A percentile compares a stretch with the other conserved stretches of the same genome.
Conservation (phyloP, 2,113 vertebrate genomes). For the Tragelaphus buxtoni region DNA sequence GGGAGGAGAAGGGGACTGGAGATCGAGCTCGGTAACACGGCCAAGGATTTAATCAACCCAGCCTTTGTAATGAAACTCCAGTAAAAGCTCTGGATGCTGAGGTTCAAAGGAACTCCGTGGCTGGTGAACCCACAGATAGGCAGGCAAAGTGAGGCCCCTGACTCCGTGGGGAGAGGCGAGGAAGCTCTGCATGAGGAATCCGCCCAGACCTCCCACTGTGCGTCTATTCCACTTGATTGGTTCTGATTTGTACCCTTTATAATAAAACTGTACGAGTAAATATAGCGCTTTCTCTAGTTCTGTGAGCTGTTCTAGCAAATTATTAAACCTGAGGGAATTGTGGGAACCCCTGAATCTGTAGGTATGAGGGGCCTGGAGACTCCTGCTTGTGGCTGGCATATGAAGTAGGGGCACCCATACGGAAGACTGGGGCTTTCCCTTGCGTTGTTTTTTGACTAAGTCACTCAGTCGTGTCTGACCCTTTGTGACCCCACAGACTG, state of each 20-base stretch:
- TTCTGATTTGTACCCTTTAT: not conserved
- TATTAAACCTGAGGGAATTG: not conserved
- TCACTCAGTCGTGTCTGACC: not conserved
- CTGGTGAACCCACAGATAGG: not conserved
- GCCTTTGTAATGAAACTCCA: not conserved
- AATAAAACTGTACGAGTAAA: not conserved
- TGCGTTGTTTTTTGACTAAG: not conserved
- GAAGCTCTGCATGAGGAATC: not conserved
- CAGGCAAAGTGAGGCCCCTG: not conserved
- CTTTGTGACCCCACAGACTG: not conserved
- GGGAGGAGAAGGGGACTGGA: not conserved
- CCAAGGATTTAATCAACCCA: not conserved
- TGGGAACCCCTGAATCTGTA: not conserved
- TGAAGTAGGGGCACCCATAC: not conserved
- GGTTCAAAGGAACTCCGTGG: not conserved
- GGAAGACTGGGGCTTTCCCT: not conserved
- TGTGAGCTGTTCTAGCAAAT: not conserved
- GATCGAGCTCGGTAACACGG: not conserved
- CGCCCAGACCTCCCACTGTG: not conserved
- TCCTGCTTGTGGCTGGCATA: not conserved
- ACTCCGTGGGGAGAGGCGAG: rapidly evolving
- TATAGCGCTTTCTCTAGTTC: not conserved
- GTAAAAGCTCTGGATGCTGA: not conserved
- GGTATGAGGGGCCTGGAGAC: not conserved
- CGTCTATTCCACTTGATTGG: not conserved